These are phyloP conservation scores for Laticauda colubrina DNA, from an alignment of 2,113 vertebrate genomes.

Conservation along the genomic window DNA sequence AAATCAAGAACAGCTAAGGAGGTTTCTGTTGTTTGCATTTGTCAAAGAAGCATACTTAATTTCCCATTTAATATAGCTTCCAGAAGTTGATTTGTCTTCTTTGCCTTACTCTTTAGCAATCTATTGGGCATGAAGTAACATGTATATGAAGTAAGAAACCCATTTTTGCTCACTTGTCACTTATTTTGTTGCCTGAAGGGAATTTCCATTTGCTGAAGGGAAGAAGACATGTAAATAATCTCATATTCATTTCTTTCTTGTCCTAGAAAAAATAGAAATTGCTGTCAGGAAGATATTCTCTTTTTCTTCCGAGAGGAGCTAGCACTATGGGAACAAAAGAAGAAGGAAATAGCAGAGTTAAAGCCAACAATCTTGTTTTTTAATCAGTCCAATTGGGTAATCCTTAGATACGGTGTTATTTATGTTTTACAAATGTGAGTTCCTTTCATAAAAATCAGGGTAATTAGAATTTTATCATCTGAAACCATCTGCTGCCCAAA, in stretches of 20 bases:
- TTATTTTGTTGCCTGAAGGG: slow-evolving; percentile 2
- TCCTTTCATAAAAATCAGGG: slow-evolving; percentile 19
- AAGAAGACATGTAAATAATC: not conserved
- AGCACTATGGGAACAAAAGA: not conserved
- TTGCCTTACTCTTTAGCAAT: slow-evolving; percentile 1
- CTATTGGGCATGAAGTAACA: not conserved
- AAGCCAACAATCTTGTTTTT: not conserved
- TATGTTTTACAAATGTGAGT: slow-evolving; percentile 27
- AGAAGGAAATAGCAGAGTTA: not conserved
- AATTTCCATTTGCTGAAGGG: not conserved
- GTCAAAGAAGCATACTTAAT: not conserved
- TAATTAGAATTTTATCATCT: slow-evolving; percentile 15
- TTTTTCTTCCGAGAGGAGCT: not conserved
- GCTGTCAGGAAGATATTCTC: not conserved
- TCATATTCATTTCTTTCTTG: not conserved
- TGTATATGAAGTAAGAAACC: not conserved
- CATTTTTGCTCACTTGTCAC: slow-evolving; percentile 6
- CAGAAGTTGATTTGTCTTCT: not conserved
- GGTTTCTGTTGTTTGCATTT: not conserved
- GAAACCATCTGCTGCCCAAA: slow-evolving; percentile 42
- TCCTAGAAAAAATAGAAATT: not conserved
- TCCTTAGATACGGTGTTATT: not conserved
- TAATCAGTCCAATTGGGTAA: not conserved
- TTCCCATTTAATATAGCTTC: not conserved
- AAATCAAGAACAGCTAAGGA: not conserved